phyloP scores from a whole-genome alignment of 2,113 vertebrate species.

The Chiloscyllium plagiosum region DNA sequence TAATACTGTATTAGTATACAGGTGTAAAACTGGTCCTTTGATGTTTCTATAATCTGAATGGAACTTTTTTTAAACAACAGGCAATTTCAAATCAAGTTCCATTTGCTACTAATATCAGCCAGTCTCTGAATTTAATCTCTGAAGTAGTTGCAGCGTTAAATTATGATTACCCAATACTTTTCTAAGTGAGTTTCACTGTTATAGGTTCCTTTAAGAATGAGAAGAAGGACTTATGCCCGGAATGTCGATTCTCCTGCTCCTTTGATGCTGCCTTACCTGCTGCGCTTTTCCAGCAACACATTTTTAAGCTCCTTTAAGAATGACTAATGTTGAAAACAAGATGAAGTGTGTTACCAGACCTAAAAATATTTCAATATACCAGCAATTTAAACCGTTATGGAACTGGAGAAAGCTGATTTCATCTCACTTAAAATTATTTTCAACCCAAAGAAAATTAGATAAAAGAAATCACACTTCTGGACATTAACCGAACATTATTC shows the following conservation, averaged over 20 bases:
- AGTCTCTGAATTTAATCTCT: background rate
- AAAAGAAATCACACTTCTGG: background rate
- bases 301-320: background rate
- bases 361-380: background rate
- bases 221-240: no score
- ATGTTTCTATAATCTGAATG: background rate
- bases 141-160: background rate
- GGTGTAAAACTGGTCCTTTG: background rate
- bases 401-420: background rate
- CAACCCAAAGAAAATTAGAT: no score
- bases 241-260: no score
- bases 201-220: background rate
- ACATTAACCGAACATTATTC: background rate
- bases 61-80: background rate
- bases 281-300: no score
- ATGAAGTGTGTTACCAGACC: background rate
- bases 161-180: background rate
- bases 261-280: no score
- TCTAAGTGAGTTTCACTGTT: background rate
- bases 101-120: background rate
- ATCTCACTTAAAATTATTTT: background rate
- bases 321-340: background rate
- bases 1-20: background rate
- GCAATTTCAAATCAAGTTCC: background rate
- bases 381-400: background rate